Conservation (phyloP, 2,113 vertebrate genomes). For the Procavia capensis region DNA sequence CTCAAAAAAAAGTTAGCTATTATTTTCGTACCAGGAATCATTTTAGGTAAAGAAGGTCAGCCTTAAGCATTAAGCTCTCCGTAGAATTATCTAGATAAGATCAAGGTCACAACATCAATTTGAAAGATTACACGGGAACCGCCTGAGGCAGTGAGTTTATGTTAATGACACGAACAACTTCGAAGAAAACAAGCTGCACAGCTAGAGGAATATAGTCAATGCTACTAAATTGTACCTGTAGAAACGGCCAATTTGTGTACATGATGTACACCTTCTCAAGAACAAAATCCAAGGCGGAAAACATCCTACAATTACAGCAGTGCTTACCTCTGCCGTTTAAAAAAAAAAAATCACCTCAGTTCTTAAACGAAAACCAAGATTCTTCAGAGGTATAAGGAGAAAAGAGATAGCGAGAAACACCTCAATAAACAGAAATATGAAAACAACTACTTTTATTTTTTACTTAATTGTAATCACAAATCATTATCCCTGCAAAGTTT, state of each 20-base stretch:
- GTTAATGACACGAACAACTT: too few species aligned
- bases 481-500: neutral
- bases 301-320: too few species aligned
- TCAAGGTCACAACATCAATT: neutral
- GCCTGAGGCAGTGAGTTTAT: too few species aligned
- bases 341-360: neutral
- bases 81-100: neutral
- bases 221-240: neutral
- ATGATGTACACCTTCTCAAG: neutral
- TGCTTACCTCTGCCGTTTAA: neutral
- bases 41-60: too few species aligned
- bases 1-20: neutral
- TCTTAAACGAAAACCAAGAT: neutral
- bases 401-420: neutral
- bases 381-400: neutral
- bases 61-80: too few species aligned
- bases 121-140: neutral
- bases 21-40: neutral
- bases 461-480: constrained; percentile 42
- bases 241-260: neutral
- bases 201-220: neutral
- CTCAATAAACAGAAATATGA: constrained; percentile 36
- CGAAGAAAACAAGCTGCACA: neutral
- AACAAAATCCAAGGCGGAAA: neutral
- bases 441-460: neutral